Conservation (phyloP, 2,113 vertebrate genomes). For the Lamprotornis superbus region DNA sequence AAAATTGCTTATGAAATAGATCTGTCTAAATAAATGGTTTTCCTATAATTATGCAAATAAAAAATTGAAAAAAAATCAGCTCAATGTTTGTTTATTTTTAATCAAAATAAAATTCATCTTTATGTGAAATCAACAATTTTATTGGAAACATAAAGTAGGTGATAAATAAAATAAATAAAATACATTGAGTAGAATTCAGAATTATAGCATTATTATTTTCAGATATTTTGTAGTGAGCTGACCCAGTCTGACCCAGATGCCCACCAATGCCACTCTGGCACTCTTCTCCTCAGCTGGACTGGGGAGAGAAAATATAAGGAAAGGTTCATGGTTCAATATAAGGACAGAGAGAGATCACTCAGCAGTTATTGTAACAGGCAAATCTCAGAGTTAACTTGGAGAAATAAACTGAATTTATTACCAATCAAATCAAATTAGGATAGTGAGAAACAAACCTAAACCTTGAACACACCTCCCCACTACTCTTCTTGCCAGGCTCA, state of each 20-base stretch:
- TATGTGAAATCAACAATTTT: background rate
- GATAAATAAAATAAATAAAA: background rate
- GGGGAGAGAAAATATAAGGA: background rate
- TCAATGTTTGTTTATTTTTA: background rate
- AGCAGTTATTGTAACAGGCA: accelerated
- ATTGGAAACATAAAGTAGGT: background rate
- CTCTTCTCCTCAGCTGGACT: background rate
- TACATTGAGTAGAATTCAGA: background rate
- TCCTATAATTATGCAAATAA: background rate
- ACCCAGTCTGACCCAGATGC: background rate
- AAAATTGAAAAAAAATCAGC: background rate
- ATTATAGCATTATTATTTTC: background rate
- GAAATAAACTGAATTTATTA: background rate
- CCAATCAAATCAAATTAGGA: background rate
- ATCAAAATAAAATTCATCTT: background rate
- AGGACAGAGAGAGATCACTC: background rate
- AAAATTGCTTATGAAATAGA: background rate
- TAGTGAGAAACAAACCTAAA: background rate
- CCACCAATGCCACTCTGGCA: background rate
- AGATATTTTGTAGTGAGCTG: background rate
- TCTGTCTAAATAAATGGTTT: background rate
- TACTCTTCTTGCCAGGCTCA: background rate
- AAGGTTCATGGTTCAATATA: background rate
- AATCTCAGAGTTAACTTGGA: background rate
- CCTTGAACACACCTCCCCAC: background rate